Evolutionary conservation across 2,113 vertebrate genomes (phyloP), one percentile per base, ranked within the genome.

Genomic region (Caranx ignobilis): DNA sequence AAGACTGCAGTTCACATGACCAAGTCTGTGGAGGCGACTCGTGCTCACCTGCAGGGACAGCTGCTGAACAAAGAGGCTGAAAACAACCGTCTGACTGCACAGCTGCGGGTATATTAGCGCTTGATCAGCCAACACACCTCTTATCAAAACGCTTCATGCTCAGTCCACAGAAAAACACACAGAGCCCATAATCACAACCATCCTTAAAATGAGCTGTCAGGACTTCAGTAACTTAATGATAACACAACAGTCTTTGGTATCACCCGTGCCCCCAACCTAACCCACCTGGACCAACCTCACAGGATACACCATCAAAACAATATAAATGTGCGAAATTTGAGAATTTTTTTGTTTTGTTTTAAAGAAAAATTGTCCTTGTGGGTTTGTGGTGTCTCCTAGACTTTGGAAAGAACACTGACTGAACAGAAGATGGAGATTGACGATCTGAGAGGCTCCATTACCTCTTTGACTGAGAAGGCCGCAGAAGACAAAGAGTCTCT

Each of bases 61-160:
- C 95, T 98, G 64, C 87, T 91, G 79, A 96, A 87, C 93, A 98
- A 97, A 86, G 96, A 96, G 74, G 90, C 78, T 0, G 95, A 97
- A 78, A 98, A 97, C 81, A 52, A 89, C 69, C 93, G 95, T 35
- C 88, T 98, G 90, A 96, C 92, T 82, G 83, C 89, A 16, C 94
- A 96, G 62, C 91, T 97, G 47, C 94, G 93, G 96, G 97, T 98
- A 88, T 26, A 88, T 26, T 39, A 50, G 68, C 11, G n/a, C 15
- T 66, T 1, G 19, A 19, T 67, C 32, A 12, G 9, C 31, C 11
- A 0, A 3, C 1, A 21, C 5, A 18, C 12, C 56, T 39, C 4
- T 8, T n/a, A 39, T 35, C 37, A 26, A 60, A 37, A 5, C 5
- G 6, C 37, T 37, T 37, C 8, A 26, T 26, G 26, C 26, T 26